Conservation (phyloP, 1,140 invertebrate species). For the Zaprionus camerounensis region DNA sequence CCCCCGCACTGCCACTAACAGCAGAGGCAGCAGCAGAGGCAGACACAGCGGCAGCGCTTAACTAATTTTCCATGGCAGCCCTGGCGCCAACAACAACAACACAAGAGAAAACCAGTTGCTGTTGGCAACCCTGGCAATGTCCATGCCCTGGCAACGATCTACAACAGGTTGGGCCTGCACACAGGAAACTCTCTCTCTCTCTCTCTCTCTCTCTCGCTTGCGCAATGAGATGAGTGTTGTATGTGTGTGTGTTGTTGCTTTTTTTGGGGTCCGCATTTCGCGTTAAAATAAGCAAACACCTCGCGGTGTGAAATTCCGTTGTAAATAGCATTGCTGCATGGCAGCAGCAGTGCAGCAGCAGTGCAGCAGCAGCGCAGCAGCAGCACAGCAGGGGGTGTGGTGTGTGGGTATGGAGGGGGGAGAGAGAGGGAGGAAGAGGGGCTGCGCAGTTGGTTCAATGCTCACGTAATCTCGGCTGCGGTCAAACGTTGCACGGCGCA, state of each 20-base stretch:
- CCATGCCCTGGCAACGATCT: slow-evolving; percentile 40
- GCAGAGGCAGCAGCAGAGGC: slow-evolving; percentile 42
- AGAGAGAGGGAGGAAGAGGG: background rate
- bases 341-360: background rate
- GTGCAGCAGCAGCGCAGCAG: no score
- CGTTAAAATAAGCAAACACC: slow-evolving; percentile 51
- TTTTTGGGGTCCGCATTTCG: slow-evolving; percentile 40
- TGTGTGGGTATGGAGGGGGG: background rate
- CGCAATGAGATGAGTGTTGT: slow-evolving; percentile 21
- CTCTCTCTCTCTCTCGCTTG: slow-evolving; percentile 26
- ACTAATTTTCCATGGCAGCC: slow-evolving; percentile 72
- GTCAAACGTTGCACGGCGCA: background rate
- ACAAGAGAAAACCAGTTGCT: slow-evolving; percentile 27
- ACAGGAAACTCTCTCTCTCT: slow-evolving; percentile 54
- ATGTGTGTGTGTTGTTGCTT: background rate
- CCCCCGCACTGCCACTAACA: slow-evolving; percentile 1
- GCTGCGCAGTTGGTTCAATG: slow-evolving; percentile 1
- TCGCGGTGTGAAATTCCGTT: slow-evolving; percentile 59
- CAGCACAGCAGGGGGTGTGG: no score
- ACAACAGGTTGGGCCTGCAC: slow-evolving; percentile 48
- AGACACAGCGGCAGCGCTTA: slow-evolving; percentile 66
- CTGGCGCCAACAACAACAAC: slow-evolving; percentile 60
- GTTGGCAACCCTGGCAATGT: slow-evolving; percentile 54
- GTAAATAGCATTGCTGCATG: slow-evolving; percentile 44
- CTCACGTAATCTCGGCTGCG: slow-evolving; percentile 14